Evolutionary conservation across 2,888 invertebrate species (phyloP).

Genomic region (Prosopocoilus inquinatus): DNA sequence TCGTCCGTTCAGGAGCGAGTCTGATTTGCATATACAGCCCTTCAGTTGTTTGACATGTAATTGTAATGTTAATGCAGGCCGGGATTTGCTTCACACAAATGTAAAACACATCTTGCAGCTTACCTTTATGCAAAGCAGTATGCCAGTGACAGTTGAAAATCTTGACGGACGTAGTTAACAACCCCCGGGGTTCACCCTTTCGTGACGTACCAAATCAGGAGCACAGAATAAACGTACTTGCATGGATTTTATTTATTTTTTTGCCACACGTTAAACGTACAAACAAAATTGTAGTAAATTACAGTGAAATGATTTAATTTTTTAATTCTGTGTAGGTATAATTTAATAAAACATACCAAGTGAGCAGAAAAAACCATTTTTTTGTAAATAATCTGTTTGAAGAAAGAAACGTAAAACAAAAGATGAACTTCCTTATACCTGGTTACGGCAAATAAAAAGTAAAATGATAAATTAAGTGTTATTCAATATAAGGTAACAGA

Average conservation of each 20-base stretch:
- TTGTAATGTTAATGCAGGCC: constrained; percentile 46
- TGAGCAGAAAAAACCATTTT: too few relatives aligned
- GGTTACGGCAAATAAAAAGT: too few relatives aligned
- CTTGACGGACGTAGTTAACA: constrained; percentile 34
- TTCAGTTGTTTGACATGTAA: constrained; percentile 41
- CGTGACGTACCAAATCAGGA: constrained; percentile 9
- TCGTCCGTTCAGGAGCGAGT: constrained; percentile 21
- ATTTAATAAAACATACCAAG: too few relatives aligned
- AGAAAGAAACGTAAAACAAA: too few relatives aligned
- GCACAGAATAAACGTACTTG: neutral
- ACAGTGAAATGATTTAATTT: too few relatives aligned
- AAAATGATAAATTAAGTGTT: too few relatives aligned
- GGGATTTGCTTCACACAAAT: constrained; percentile 24
- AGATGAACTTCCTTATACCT: too few relatives aligned
- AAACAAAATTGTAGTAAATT: too few relatives aligned
- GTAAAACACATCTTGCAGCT: constrained; percentile 29
- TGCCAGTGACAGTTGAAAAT: constrained; percentile 33
- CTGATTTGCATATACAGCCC: constrained; percentile 38
- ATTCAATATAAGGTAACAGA: too few relatives aligned
- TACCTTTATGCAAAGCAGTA: constrained; percentile 38
- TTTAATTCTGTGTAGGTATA: too few relatives aligned
- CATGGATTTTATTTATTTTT: neutral
- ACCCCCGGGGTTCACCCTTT: constrained; percentile 24
- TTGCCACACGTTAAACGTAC: too few relatives aligned
- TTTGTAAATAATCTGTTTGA: too few relatives aligned